A percentile compares a stretch with the other conserved stretches of the same genome.
These are phyloP conservation scores for Apis dorsata DNA, from an alignment of 1,140 invertebrate species.

Conservation along the genomic window DNA sequence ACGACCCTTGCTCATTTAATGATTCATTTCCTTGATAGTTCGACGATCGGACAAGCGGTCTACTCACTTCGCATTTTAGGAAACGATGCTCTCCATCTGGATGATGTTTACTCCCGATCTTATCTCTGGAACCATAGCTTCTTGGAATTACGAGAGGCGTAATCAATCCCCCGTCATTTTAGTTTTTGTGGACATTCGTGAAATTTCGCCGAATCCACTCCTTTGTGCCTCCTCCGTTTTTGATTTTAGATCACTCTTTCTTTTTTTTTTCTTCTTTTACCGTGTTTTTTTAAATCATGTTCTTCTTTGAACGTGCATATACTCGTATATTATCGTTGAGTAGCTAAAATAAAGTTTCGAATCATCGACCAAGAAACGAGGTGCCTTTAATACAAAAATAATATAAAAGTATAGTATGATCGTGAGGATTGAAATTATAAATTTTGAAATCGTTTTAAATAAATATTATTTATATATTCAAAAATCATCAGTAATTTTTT, in stretches of 20 bases:
- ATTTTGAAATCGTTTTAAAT: too few relatives aligned
- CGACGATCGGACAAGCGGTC: not conserved
- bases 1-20: conserved; percentile 18
- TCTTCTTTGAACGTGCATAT: not conserved
- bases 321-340: too few relatives aligned
- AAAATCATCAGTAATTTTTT: too few relatives aligned
- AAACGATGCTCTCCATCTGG: not conserved
- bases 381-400: too few relatives aligned
- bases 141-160: conserved; percentile 39
- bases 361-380: too few relatives aligned
- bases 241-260: not conserved
- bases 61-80: not conserved
- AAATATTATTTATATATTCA: too few relatives aligned
- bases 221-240: not conserved
- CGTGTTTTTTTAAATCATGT: not conserved
- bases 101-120: conserved; percentile 9
- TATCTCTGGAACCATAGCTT: conserved; percentile 18
- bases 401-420: too few relatives aligned
- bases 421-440: too few relatives aligned
- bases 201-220: conserved; percentile 52
- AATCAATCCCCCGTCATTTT: conserved; percentile 37
- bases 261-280: not conserved
- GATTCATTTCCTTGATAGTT: conserved; percentile 32
- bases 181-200: conserved; percentile 55
- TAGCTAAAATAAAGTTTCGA: too few relatives aligned